A percentile compares a stretch with the other conserved stretches of the same genome.
These are phyloP conservation scores for Dryobates pubescens DNA, from an alignment of 2,797 vertebrate genomes.

Conservation along the genomic window DNA sequence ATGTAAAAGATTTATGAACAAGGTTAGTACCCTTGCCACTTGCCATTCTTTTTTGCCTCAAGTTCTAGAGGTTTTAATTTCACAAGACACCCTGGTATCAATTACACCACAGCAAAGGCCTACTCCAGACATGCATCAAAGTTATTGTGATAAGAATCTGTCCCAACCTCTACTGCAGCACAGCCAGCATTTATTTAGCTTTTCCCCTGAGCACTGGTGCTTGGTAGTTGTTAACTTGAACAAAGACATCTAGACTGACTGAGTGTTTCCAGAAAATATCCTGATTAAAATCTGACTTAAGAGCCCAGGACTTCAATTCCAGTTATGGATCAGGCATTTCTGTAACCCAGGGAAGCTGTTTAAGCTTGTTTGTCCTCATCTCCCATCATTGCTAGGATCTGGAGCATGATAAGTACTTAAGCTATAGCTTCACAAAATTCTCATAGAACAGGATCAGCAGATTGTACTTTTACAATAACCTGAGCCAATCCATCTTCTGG, in stretches of 20 bases:
- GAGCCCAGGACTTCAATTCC: neutral
- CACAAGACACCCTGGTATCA: neutral
- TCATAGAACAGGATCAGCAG: neutral
- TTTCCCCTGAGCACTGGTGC: neutral
- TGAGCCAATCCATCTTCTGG: neutral
- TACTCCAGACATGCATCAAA: neutral
- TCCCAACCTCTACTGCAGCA: neutral
- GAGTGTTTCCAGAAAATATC: neutral
- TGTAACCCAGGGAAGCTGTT: neutral
- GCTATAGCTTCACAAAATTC: neutral
- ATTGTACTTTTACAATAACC: neutral
- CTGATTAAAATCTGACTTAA: neutral
- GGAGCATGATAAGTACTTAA: neutral
- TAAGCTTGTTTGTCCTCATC: neutral
- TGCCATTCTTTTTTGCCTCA: too few relatives aligned
- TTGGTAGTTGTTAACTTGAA: neutral
- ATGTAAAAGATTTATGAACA: too few relatives aligned
- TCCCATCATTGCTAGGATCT: neutral
- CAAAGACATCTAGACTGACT: neutral
- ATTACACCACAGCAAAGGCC: neutral
- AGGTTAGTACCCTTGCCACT: too few relatives aligned
- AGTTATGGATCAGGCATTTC: neutral
- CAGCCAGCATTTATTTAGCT: neutral
- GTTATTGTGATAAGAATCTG: neutral
- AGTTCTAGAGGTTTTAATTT: too few relatives aligned